phyloP scores from a whole-genome alignment of 2,797 vertebrate genomes.

The Sebastes umbrosus region DNA sequence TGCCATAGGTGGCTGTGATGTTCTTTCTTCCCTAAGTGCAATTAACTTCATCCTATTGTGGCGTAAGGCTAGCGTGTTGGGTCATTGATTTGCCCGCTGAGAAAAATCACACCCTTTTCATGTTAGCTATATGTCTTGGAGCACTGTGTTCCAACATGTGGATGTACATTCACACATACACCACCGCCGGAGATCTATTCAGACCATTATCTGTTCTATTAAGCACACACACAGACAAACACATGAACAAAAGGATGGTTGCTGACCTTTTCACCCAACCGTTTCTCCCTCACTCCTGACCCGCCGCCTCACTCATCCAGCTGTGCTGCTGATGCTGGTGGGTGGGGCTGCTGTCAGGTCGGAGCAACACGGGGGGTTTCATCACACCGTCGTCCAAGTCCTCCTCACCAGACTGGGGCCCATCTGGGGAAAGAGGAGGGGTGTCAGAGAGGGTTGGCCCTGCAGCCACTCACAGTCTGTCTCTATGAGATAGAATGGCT shows the following conservation, averaged over 20 bases:
- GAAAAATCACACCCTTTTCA: slow-evolving; percentile 34
- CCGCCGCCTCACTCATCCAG: slow-evolving; percentile 55
- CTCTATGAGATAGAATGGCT: slow-evolving; percentile 33
- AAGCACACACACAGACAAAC: slow-evolving; percentile 3
- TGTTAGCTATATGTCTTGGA: not conserved
- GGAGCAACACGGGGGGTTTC: slow-evolving; percentile 27
- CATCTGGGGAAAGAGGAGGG: slow-evolving; percentile 54
- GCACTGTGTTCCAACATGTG: slow-evolving; percentile 16
- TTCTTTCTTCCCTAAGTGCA: not conserved
- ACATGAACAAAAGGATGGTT: slow-evolving; percentile 19
- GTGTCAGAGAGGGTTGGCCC: slow-evolving; percentile 52
- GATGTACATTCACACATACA: not conserved
- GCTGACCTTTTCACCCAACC: slow-evolving; percentile 62
- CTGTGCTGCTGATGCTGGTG: slow-evolving; percentile 57
- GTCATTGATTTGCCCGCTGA: slow-evolving; percentile 45
- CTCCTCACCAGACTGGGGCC: slow-evolving; percentile 37
- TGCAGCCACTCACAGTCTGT: slow-evolving; percentile 51
- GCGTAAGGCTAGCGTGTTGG: not conserved
- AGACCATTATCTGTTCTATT: slow-evolving; percentile 9
- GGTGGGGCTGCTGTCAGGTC: slow-evolving; percentile 35
- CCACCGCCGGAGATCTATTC: not conserved
- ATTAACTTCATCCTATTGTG: slow-evolving; percentile 6
- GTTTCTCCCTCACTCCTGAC: slow-evolving; percentile 23
- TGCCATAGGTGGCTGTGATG: not conserved
- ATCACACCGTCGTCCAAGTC: slow-evolving; percentile 39